Evolutionary conservation across 2,888 invertebrate species (phyloP).

Genomic region (Furcula furcula): DNA sequence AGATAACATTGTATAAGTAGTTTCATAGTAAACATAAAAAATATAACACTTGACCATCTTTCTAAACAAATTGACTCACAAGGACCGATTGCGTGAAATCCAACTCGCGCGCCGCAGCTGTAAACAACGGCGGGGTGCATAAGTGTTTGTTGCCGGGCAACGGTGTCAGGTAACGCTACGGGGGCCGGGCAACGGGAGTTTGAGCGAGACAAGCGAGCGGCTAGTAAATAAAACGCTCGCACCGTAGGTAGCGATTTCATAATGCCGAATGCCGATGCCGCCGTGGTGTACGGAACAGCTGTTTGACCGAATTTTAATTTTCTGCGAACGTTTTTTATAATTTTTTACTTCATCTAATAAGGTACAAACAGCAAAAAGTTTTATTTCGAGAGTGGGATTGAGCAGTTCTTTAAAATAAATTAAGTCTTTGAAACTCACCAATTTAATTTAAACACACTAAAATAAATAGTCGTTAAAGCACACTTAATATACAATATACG

Average conservation of each 20-base stretch:
- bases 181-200: no score
- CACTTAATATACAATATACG: conserved; percentile 49
- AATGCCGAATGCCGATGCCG: conserved; percentile 6
- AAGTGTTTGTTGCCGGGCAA: no score
- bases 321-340: conserved; percentile 6
- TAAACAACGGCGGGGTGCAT: no score
- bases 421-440: conserved; percentile 53
- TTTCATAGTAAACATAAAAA: no score
- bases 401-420: conserved; percentile 22
- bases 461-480: conserved; percentile 38
- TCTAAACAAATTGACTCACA: no score
- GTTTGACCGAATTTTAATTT: conserved; percentile 23
- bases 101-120: no score
- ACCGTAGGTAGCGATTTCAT: conserved; percentile 8
- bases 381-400: conserved; percentile 15
- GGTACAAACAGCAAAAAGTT: conserved; percentile 10
- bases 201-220: no score
- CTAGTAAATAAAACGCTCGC: conserved; percentile 6
- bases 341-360: conserved; percentile 6
- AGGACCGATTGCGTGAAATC: no score
- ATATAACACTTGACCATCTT: no score
- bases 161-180: no score
- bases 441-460: conserved; percentile 40
- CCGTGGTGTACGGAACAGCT: conserved; percentile 28
- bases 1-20: no score